Percentiles rank a stretch among this genome's conserved stretches.
Conservation (phyloP, 2,797 vertebrate genomes). For the Malurus splendens region DNA sequence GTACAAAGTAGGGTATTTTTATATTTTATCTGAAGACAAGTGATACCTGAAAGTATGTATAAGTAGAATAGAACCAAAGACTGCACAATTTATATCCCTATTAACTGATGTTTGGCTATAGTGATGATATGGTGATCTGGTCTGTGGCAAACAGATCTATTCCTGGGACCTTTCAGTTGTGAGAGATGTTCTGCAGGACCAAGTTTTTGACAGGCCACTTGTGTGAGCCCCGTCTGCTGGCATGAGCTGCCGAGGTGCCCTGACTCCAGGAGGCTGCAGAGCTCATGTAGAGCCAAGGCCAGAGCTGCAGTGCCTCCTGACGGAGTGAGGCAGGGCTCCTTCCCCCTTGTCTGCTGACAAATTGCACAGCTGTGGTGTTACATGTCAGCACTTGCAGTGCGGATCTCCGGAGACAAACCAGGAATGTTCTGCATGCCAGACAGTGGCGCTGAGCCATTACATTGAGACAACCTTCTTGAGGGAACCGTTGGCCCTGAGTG, state of each 20-base stretch:
- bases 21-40: background rate
- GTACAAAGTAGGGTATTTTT: background rate
- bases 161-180: background rate
- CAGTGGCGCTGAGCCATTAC: slow-evolving; percentile 38
- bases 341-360: slow-evolving; percentile 31
- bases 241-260: background rate
- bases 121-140: background rate
- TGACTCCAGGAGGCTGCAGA: rapidly evolving
- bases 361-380: slow-evolving; percentile 60
- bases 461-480: slow-evolving; percentile 42
- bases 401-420: slow-evolving; percentile 56
- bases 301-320: slow-evolving; percentile 9
- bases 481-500: background rate
- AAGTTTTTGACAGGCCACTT: background rate
- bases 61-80: background rate
- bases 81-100: rapidly evolving
- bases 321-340: background rate
- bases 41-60: background rate
- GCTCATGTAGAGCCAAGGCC: rapidly evolving
- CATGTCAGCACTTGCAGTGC: slow-evolving; percentile 54
- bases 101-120: background rate
- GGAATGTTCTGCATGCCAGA: slow-evolving; percentile 57
- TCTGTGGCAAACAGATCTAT: background rate
- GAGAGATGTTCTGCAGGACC: background rate
- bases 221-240: rapidly evolving